These are phyloP conservation scores for Nephila pilipes DNA, from an alignment of 1,140 invertebrate genomes.

Conservation along the genomic window DNA sequence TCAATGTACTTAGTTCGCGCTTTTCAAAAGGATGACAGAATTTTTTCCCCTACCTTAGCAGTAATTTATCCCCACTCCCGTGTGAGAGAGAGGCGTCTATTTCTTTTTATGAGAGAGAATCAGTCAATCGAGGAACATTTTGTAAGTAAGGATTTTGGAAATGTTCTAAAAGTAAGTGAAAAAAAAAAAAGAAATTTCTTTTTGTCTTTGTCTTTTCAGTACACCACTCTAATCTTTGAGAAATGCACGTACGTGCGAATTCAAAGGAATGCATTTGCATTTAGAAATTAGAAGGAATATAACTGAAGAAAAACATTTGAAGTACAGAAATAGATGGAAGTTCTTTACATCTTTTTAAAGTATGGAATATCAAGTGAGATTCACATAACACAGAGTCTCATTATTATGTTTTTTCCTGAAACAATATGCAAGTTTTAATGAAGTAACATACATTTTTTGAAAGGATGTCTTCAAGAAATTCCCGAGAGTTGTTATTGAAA, in stretches of 20 bases:
- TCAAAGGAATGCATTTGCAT: slow-evolving; percentile 1
- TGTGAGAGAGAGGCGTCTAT: neutral
- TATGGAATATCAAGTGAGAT: neutral
- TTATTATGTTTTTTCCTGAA: neutral
- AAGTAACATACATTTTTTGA: neutral
- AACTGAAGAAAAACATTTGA: neutral
- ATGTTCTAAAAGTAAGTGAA: neutral
- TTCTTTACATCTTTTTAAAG: neutral
- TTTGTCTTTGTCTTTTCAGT: neutral
- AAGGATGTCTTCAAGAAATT: neutral
- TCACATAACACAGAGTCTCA: neutral
- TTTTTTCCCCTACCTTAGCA: neutral
- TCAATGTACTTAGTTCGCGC: neutral
- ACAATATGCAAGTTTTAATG: neutral
- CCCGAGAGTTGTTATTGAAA: too few species aligned
- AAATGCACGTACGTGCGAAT: neutral
- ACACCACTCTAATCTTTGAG: neutral
- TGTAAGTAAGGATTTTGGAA: neutral
- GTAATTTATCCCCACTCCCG: neutral
- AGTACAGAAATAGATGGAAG: neutral
- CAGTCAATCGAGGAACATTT: neutral
- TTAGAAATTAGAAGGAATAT: neutral
- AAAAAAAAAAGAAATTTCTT: neutral
- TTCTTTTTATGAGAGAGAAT: neutral
- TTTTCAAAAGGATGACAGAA: neutral